Evolutionary conservation across 64 coral and sea anemone species (phyloP), one percentile per base, ranked within the genome.

Genomic region (Actinia tenebrosa): DNA sequence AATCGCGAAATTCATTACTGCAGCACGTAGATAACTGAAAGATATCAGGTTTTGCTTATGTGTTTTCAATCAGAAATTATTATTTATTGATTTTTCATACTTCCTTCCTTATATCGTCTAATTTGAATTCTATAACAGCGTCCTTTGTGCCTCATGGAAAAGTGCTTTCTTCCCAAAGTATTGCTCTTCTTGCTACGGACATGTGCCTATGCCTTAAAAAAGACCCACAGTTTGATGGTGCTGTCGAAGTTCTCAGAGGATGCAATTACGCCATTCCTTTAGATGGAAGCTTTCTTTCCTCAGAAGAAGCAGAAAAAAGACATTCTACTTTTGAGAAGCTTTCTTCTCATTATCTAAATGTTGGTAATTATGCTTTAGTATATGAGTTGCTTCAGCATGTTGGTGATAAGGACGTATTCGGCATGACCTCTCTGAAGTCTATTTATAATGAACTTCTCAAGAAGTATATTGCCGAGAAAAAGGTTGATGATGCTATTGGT

Each of bases 151-250:
- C 83, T 16, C 37, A 10, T 85, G 53, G 14, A 16, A 58, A 58
- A 44, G 54, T 64, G 1, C 83, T 85, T 10, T 85, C 83, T 20
- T 44, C 83, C 26, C 30, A 17, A 43, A 43, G 54, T 64, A 84
- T 92, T 26, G 86, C 86, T 18, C 60, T 92, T 26, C 86, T 86
- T 81, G 90, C 90, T 26, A 85, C 79, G 20, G 90, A 92, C 47
- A 92, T 92, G 22, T 92, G 90, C 30, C 64, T 92, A 5, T 56
- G 75, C 54, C 27, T 92, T 55, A 59, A 83, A 20, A 81, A 81
- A n/a, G 60, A 68, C 15, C 90, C 90, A 44, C 58, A 64, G 7
- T 59, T 81, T 42, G n/a, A 62, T 30, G 78, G 86, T 87, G 90
- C 90, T 6, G n/a, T 92, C 1, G 90, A 87, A 66, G 90, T 92